Evolutionary conservation across 1,140 invertebrate species (phyloP), one percentile per base, ranked within the genome.

Genomic region (Sinonovacula constricta): DNA sequence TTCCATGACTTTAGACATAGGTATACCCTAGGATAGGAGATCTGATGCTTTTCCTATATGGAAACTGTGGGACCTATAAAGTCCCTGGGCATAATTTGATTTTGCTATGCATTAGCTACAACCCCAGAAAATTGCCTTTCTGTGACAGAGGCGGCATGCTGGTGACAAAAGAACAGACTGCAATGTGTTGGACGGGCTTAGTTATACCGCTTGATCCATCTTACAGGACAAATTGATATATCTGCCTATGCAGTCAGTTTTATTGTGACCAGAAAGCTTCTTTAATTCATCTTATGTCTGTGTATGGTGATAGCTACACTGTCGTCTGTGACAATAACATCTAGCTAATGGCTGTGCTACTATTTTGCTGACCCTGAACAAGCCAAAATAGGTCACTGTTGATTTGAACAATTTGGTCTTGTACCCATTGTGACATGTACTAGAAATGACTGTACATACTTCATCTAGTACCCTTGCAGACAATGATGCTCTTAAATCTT

Each of bases 301-400:
- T 15, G 31, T 63, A 63, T 4, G 14, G 28, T 49, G 1, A 63
- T 31, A 26, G 31, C 3, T 26, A 31, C 22, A 33, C n/a, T 24
- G 5, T 24, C 14, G 28, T 15, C 3, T 45, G 14, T n/a, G 10
- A 68, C 14, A 1, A 5, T 15, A 7, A 54, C 15, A n/a, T 68
- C 66, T 3, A 12, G 15, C 18, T 2, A 2, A 68, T n/a, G 14
- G 45, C 15, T n/a, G n/a, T n/a, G 22, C 45, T 3, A 22, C 34
- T 31, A 63, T 63, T 63, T 28, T n/a, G n/a, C n/a, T n/a, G n/a
- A n/a, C n/a, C n/a, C n/a, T n/a, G n/a, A n/a, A n/a, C n/a, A n/a
- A n/a, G n/a, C 70, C 70, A 33, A 49, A 65, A 53, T 36, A 65
- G 22, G 71, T 31, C 24, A 65, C 14, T 1, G 24, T 33, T 59